These are phyloP conservation scores for Kryptolebias marmoratus DNA, from an alignment of 2,113 vertebrate species.

Conservation along the genomic window DNA sequence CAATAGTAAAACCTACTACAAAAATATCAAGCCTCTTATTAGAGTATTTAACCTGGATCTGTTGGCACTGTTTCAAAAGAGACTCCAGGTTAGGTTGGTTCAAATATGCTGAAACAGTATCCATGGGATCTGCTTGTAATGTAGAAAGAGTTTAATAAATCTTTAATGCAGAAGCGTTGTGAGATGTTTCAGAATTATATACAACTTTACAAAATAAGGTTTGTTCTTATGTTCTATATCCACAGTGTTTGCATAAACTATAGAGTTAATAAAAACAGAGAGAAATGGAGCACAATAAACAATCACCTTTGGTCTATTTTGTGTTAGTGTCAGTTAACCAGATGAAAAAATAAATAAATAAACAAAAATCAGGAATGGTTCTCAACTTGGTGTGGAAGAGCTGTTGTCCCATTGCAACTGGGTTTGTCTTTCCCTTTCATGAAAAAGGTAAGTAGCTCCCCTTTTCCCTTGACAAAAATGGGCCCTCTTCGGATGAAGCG, in stretches of 20 bases:
- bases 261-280: background rate
- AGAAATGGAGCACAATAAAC: slow-evolving; percentile 1
- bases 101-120: background rate
- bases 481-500: slow-evolving; percentile 92
- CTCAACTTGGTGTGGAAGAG: slow-evolving; percentile 90
- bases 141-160: slow-evolving; percentile 12
- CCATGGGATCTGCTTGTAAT: background rate
- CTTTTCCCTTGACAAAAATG: slow-evolving; percentile 96
- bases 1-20: background rate
- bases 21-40: background rate
- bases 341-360: background rate
- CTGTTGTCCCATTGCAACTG: slow-evolving; percentile 78
- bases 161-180: slow-evolving; percentile 4
- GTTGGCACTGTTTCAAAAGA: background rate
- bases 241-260: slow-evolving; percentile 14
- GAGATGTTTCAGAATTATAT: slow-evolving; percentile 26
- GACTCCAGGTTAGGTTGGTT: background rate
- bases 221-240: slow-evolving; percentile 21
- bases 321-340: slow-evolving; percentile 7
- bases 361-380: slow-evolving; percentile 79
- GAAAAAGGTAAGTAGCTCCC: slow-evolving; percentile 95
- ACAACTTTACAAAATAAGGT: background rate
- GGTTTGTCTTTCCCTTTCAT: slow-evolving; percentile 92
- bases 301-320: background rate
- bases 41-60: background rate